phyloP scores from a whole-genome alignment of 2,113 vertebrate genomes.

The Opisthocomus hoazin region DNA sequence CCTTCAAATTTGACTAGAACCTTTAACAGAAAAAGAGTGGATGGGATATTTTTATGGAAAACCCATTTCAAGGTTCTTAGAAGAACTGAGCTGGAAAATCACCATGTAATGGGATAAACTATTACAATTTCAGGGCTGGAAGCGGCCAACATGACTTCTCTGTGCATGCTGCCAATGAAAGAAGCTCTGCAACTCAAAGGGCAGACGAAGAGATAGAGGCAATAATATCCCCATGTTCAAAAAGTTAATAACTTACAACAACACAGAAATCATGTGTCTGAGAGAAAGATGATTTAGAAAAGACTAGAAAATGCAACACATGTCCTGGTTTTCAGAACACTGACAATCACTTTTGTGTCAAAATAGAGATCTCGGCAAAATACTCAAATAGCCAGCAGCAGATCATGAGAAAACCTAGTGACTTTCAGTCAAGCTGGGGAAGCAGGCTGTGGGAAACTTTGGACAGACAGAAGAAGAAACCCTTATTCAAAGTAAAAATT shows the following conservation, averaged over 20 bases:
- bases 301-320: not conserved
- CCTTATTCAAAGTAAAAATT: not conserved
- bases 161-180: not conserved
- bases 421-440: not conserved
- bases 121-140: constrained; percentile 23
- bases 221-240: not conserved
- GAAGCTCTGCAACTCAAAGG: not conserved
- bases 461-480: not conserved
- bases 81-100: constrained; percentile 29
- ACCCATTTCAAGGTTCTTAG: constrained; percentile 17
- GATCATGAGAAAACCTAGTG: not conserved
- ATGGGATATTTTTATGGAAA: constrained; percentile 17
- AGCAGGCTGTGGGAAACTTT: not conserved
- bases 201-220: not conserved
- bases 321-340: not conserved
- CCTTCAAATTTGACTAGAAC: not conserved
- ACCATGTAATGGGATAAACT: constrained; percentile 29
- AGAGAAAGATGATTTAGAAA: not conserved
- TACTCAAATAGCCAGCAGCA: not conserved
- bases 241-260: constrained; percentile 21
- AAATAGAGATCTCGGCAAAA: not conserved
- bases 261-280: not conserved
- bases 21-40: not conserved
- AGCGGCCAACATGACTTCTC: not conserved
- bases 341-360: not conserved